Base-by-base conservation (phyloP, 1,140 invertebrate genomes). In the Colletes latitarsis region DNA sequence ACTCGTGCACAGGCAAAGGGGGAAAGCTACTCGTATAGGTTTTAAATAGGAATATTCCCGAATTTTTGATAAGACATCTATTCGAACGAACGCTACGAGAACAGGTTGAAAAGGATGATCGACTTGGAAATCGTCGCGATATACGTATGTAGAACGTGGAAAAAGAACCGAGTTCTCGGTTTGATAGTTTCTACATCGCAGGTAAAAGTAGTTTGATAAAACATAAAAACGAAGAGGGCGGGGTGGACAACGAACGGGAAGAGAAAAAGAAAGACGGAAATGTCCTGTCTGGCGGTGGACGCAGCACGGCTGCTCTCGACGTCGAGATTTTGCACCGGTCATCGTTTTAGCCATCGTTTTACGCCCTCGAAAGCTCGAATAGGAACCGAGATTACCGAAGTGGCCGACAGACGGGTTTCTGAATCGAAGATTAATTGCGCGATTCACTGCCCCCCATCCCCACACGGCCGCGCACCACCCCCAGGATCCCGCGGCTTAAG, bases 401-500 rank as follows among this genome's bases (percentile, higher is more conserved):
- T 86, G 78, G 71, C 64, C 55, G 75, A 63, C 72, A 58, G 21
- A 53, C 64, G 66, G 60, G 84, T 46, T 63, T 73, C 46, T 87
- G 86, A 87, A 87, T 87, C 86, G 75, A 86, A 87, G 86, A 87
- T 87, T 87, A 87, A 87, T 87, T 87, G 86, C 86, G 39, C 86
- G 86, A 87, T 87, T 87, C 86, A 87, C 68, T 68, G 86, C 68
- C 21, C 58, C 19, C 71, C n/a, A n/a, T n/a, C n/a, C n/a, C n/a
- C n/a, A n/a, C n/a, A n/a, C n/a, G n/a, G n/a, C n/a, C n/a, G n/a
- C 64, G 63, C 68, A 69, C 77, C 21, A 55, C 41, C 12, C 30
- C 66, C 15, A 46, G 43, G 68, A 64, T 49, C 73, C 53, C 73
- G 58, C 60, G 53, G 71, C 66, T 86, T 82, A 85, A 85, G 83